Base-by-base conservation (phyloP, 1,140 invertebrate species). In the Lasioglossum albipes region DNA sequence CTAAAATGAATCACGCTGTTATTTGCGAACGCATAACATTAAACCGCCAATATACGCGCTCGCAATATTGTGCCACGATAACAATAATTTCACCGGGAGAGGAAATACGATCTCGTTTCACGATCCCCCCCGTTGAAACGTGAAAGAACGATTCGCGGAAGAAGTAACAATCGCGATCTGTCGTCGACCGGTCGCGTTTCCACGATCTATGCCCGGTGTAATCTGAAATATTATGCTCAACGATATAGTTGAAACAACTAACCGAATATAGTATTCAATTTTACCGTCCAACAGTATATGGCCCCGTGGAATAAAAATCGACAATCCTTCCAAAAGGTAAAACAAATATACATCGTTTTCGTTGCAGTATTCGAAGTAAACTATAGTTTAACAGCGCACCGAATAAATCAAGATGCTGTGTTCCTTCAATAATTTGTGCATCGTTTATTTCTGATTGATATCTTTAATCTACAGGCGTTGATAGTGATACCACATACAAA, bases 1-100 rank as follows among this genome's bases (percentile, higher is more conserved):
- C 68, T 85, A 88, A 89, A 89, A 88, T 87, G 87, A 90, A 89
- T 87, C 85, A 86, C 81, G 82, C 78, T 87, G 88, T 88, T 90
- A 89, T 85, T 88, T 84, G 78, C 81, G 75, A 84, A 86, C 75
- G 84, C 84, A 88, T 88, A 88, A 82, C 82, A 88, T 88, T 86
- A 87, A 88, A 85, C 73, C 70, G 61, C 65, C 75, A 20, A 83
- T 82, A 79, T 75, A 72, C 75, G 61, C 27, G 41, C 57, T 61
- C 36, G 83, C 75, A 65, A 83, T 73, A 79, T 82, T 69, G 84
- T 83, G 68, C 85, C 84, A 49, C 74, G 85, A 86, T 86, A 86
- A 86, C 85, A 86, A 86, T 86, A 88, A 88, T 81, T 87, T 87
- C 73, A n/a, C 75, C 42, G 61, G 67, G 65, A 64, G 65, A 72